Conservation (phyloP, 2,113 vertebrate genomes). For the Candoia aspera region DNA sequence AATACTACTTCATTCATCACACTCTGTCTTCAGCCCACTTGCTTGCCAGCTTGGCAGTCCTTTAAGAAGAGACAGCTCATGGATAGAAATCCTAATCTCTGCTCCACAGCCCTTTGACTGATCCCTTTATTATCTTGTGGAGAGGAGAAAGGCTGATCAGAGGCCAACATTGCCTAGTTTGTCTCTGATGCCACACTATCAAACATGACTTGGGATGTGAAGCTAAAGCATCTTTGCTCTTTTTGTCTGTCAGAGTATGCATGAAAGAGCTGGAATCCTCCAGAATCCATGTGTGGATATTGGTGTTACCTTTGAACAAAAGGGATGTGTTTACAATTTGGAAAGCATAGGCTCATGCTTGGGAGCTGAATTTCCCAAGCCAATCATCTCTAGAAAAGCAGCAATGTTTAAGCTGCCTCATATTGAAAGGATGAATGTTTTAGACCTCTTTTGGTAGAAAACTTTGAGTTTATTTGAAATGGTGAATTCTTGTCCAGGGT, state of each 20-base stretch:
- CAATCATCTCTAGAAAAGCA: no score
- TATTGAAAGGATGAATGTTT: no score
- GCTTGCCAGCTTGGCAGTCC: no score
- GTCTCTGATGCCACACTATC: neutral
- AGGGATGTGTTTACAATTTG: constrained; percentile 71
- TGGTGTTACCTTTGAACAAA: constrained; percentile 78
- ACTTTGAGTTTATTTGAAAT: no score
- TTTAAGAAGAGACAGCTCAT: neutral
- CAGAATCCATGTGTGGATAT: constrained; percentile 85
- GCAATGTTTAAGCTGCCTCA: no score
- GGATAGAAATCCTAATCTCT: neutral
- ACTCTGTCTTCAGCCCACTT: neutral
- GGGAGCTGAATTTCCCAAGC: neutral
- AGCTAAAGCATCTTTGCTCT: accelerated
- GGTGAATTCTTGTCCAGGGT: no score
- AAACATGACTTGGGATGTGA: neutral
- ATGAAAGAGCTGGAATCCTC: constrained; percentile 66
- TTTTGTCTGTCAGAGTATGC: constrained; percentile 61
- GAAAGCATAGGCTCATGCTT: neutral
- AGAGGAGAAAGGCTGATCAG: neutral
- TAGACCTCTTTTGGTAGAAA: no score
- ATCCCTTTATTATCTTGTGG: no score
- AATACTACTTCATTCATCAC: neutral
- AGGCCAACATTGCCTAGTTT: neutral
- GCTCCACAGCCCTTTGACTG: neutral